Percentiles rank a stretch among this genome's conserved stretches.
Conservation (phyloP, 1,140 invertebrate species). For the Bombus confusus region DNA sequence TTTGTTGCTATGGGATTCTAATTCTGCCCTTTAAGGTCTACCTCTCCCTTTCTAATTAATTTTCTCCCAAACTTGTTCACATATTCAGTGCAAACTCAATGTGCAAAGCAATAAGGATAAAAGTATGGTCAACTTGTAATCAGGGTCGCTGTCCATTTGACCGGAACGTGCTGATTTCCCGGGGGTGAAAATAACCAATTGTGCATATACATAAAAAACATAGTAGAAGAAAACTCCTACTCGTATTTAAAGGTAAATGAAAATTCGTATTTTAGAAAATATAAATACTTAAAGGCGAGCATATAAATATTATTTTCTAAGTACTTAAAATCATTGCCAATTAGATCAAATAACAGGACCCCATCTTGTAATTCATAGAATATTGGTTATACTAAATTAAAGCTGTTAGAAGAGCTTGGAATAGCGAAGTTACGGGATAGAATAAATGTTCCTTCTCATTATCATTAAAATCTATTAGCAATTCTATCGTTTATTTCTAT, state of each 20-base stretch:
- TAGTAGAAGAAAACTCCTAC: constrained; percentile 48
- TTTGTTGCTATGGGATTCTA: constrained; percentile 81
- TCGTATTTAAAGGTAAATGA: constrained; percentile 26
- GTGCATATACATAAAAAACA: constrained; percentile 52
- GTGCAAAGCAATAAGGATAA: constrained; percentile 65
- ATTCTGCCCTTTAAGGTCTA: constrained; percentile 73
- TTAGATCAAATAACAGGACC: constrained; percentile 55
- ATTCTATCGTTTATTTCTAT: constrained; percentile 23
- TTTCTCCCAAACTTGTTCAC: constrained; percentile 63
- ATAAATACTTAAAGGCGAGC: constrained; percentile 2
- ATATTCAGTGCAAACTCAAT: constrained; percentile 65
- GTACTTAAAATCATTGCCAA: constrained; percentile 1
- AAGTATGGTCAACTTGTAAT: constrained; percentile 59
- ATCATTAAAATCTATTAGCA: constrained; percentile 11
- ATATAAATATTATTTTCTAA: background rate
- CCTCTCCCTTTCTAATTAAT: constrained; percentile 64
- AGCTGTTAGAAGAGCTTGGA: constrained; percentile 33
- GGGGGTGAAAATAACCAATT: constrained; percentile 56
- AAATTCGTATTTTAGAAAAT: constrained; percentile 4
- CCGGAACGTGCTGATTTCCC: constrained; percentile 46
- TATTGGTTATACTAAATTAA: constrained; percentile 17
- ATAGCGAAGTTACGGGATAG: constrained; percentile 39
- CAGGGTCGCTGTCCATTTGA: constrained; percentile 60
- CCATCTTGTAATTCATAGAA: constrained; percentile 26
- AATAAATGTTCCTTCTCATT: constrained; percentile 19